Percentiles rank a stretch among this genome's conserved stretches.
Evolutionary conservation across 2,888 invertebrate genomes (phyloP).

Genomic region (Poecilobothrus nobilitatus): DNA sequence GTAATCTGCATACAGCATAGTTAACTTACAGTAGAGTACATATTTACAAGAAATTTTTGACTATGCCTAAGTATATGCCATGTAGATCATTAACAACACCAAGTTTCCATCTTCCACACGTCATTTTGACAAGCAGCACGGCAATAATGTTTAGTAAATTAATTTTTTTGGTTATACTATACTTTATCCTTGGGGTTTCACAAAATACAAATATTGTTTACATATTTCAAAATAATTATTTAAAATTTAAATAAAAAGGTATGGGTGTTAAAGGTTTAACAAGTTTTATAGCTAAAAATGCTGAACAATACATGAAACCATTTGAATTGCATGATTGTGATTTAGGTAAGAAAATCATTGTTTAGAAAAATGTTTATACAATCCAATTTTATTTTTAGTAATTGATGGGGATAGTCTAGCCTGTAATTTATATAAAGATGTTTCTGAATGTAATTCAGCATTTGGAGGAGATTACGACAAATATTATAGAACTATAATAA

Average conservation of each 20-base stretch:
- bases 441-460: conserved; percentile 55
- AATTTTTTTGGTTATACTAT: too few species aligned
- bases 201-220: too few species aligned
- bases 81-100: too few species aligned
- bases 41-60: too few species aligned
- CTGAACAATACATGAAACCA: conserved; percentile 55
- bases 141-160: too few species aligned
- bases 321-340: conserved; percentile 55
- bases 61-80: too few species aligned
- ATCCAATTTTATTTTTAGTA: conserved; percentile 60
- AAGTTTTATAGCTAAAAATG: conserved; percentile 61
- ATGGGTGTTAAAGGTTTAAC: conserved; percentile 86
- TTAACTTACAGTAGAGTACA: too few species aligned
- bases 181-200: too few species aligned
- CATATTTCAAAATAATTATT: too few species aligned
- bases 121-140: too few species aligned
- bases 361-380: conserved; percentile 33
- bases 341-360: not conserved
- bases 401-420: conserved; percentile 75
- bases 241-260: not conserved
- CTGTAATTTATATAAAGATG: conserved; percentile 57
- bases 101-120: too few species aligned
- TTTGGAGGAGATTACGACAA: conserved; percentile 84
- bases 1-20: too few species aligned
- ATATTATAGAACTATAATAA: conserved; percentile 54